phyloP scores from a whole-genome alignment of 2,888 invertebrate species.

The Lysandra coridon region DNA sequence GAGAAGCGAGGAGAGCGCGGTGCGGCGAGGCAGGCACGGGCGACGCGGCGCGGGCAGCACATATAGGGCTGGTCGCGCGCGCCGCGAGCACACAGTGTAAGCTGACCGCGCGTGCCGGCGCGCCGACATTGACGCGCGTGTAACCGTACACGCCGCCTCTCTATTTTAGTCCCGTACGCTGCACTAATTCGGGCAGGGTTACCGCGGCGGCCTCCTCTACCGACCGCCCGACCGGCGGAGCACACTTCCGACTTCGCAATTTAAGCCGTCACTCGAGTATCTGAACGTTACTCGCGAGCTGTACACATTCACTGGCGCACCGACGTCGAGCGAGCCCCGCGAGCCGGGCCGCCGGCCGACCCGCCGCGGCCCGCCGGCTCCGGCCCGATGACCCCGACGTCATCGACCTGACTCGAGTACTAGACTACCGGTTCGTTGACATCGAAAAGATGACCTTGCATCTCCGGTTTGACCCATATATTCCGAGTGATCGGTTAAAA shows the following conservation, averaged over 20 bases:
- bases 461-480: conserved; percentile 69
- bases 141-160: conserved; percentile 78
- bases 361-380: conserved; percentile 43
- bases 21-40: conserved; percentile 51
- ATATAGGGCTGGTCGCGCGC: conserved; percentile 69
- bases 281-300: conserved; percentile 40
- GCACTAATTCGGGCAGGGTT: conserved; percentile 81
- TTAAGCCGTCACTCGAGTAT: conserved; percentile 61
- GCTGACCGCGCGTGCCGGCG: conserved; percentile 64
- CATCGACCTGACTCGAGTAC: conserved; percentile 74
- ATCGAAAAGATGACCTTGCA: conserved; percentile 74
- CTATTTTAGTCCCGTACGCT: conserved; percentile 78
- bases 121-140: conserved; percentile 75
- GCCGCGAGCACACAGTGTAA: conserved; percentile 51
- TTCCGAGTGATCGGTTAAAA: conserved; percentile 39
- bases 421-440: conserved; percentile 76
- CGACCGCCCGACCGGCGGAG: conserved; percentile 57
- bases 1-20: conserved; percentile 57
- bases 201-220: conserved; percentile 73
- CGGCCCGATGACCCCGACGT: conserved; percentile 64
- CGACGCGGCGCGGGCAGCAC: conserved; percentile 62
- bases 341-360: conserved; percentile 36
- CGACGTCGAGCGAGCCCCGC: conserved; percentile 35
- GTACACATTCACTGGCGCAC: conserved; percentile 44
- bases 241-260: conserved; percentile 73